Evolutionary conservation across 2,888 invertebrate species (phyloP).

Genomic region (Criorhina ranunculi): DNA sequence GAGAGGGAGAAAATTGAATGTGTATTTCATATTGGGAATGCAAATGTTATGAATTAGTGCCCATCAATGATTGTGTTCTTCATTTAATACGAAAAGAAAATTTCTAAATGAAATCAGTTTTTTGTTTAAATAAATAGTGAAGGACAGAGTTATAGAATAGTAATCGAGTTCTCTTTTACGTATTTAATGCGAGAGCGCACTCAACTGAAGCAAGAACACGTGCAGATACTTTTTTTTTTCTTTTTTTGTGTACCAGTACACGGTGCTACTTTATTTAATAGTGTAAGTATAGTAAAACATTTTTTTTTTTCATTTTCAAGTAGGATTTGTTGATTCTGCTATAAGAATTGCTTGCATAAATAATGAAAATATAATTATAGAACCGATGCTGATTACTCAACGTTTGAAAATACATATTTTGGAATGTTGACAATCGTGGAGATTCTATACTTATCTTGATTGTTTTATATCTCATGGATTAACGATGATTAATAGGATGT

Average conservation of each 20-base stretch:
- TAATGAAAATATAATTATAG: slow-evolving; percentile 53
- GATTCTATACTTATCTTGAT: slow-evolving; percentile 48
- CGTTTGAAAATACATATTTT: slow-evolving; percentile 56
- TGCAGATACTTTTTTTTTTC: slow-evolving; percentile 49
- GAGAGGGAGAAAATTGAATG: slow-evolving; percentile 35
- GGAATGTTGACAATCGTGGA: slow-evolving; percentile 67
- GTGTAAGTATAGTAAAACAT: slow-evolving; percentile 52
- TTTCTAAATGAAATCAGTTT: not conserved
- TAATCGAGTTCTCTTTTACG: slow-evolving; percentile 14
- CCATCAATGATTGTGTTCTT: slow-evolving; percentile 17
- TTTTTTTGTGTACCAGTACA: slow-evolving; percentile 16
- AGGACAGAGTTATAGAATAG: slow-evolving; percentile 43
- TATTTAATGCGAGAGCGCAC: slow-evolving; percentile 55
- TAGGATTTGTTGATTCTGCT: slow-evolving; percentile 45
- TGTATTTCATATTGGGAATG: slow-evolving; percentile 31
- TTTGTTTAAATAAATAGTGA: slow-evolving; percentile 31
- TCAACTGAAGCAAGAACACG: slow-evolving; percentile 66
- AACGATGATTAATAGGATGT: slow-evolving; percentile 29
- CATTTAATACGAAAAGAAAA: slow-evolving; percentile 2
- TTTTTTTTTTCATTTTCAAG: slow-evolving; percentile 39
- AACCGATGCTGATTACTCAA: slow-evolving; percentile 49
- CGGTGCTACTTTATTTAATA: slow-evolving; percentile 46
- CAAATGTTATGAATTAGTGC: slow-evolving; percentile 34
- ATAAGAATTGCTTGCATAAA: slow-evolving; percentile 56
- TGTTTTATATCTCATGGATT: slow-evolving; percentile 1